Evolutionary conservation across 2,113 vertebrate genomes (phyloP), one percentile per base, ranked within the genome.

Genomic region (Poeciliopsis prolifica): DNA sequence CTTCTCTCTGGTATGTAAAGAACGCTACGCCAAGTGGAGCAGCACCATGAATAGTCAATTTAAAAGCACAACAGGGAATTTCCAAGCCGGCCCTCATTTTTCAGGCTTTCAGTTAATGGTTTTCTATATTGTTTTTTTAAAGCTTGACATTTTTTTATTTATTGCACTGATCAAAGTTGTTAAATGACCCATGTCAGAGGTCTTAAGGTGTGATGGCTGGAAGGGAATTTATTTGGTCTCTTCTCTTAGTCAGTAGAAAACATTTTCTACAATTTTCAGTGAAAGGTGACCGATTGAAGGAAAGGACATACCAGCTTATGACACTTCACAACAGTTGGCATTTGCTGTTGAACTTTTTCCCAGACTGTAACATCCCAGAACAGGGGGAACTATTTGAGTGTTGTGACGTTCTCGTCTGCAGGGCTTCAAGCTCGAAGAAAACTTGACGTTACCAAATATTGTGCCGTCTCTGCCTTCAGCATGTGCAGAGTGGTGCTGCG

Each of bases 401-500:
- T 19, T 44, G 15, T 3, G 28, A 68, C 22, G 40, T 44, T 5
- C 22, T 61, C 68, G 35, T 31, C 74, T 8, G 29, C 37, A 48
- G 69, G 14, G 30, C 48, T 54, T 62, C 31, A 70, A 29, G 48
- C 17, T 19, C 7, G 17, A 54, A 54, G 40, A 19, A 54, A 22
- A 54, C 7, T 54, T 54, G 48, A 54, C 5, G 15, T 54, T 9
- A 54, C 5, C 22, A 54, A 54, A 22, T 22, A 54, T 14, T 42
- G 40, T 42, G 40, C 14, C 40, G 13, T 15, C 14, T 4, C 30
- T 68, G 70, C 37, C 22, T 54, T 79, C 31, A 3, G 26, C 61
- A 26, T 61, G 73, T 83, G 79, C 76, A 66, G 70, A 71, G 74
- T 73, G 33, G 61, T 2, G 44, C 65, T 14, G 64, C 70, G 17